Evolutionary conservation across 2,888 invertebrate genomes (phyloP).

Genomic region (Eupithecia dodoneata): DNA sequence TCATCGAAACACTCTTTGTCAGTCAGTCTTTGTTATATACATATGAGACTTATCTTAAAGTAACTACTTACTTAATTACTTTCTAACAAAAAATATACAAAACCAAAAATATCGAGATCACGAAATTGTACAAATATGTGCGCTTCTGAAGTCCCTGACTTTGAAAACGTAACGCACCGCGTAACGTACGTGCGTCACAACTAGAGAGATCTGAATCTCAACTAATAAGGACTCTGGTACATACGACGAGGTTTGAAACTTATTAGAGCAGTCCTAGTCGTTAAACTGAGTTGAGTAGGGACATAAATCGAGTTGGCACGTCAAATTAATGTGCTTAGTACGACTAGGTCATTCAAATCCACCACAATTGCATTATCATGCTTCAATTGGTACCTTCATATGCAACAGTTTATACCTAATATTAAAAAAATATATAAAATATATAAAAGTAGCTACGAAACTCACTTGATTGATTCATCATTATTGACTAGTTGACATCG

Average conservation of each 20-base stretch:
- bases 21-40: too few species aligned
- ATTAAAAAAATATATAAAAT: too few species aligned
- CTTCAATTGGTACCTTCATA: too few species aligned
- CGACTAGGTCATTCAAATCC: constrained; percentile 8
- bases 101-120: background rate
- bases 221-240: constrained; percentile 33
- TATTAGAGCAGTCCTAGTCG: constrained; percentile 65
- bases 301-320: constrained; percentile 68
- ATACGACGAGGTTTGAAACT: constrained; percentile 56
- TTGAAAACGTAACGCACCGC: background rate
- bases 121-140: background rate
- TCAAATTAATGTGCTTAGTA: constrained; percentile 59
- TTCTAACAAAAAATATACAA: too few species aligned
- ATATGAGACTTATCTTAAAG: too few species aligned
- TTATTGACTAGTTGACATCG: background rate
- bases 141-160: background rate
- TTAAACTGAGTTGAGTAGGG: constrained; percentile 56
- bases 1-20: too few species aligned
- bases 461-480: background rate
- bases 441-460: too few species aligned
- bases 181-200: background rate
- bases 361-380: background rate
- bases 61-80: too few species aligned
- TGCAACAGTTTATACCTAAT: too few species aligned
- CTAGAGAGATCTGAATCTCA: background rate